Evolutionary conservation across 2,888 invertebrate genomes (phyloP).

Genomic region (Neoascia interrupta): DNA sequence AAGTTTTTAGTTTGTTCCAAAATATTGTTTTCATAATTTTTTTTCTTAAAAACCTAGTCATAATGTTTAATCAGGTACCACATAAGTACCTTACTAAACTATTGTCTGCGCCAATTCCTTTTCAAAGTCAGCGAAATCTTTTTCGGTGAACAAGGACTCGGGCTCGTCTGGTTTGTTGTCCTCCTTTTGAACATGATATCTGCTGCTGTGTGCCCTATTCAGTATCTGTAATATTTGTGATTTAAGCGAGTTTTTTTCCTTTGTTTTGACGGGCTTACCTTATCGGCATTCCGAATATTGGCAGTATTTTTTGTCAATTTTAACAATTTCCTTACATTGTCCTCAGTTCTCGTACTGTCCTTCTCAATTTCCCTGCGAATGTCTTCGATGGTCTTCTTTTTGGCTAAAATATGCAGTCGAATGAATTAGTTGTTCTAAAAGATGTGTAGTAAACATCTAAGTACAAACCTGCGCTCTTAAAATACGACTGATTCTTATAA

Average conservation of each 20-base stretch:
- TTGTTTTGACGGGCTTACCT: constrained; percentile 5
- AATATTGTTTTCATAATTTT: too few species aligned
- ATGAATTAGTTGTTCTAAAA: too few species aligned
- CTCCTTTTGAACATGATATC: constrained; percentile 31
- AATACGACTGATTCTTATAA: too few species aligned
- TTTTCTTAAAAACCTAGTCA: too few species aligned
- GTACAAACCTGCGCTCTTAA: too few species aligned
- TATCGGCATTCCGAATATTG: constrained; percentile 40
- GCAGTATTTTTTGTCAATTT: constrained; percentile 12
- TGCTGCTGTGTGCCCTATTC: constrained; percentile 14
- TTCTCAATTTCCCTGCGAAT: constrained; percentile 34
- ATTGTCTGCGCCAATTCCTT: constrained; percentile 45
- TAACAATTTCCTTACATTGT: constrained; percentile 45
- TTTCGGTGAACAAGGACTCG: constrained; percentile 57
- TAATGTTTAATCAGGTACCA: too few species aligned
- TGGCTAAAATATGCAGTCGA: too few species aligned
- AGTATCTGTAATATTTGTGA: constrained; percentile 24
- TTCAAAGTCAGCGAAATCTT: constrained; percentile 55
- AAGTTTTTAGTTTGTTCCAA: too few species aligned
- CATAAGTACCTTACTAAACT: too few species aligned
- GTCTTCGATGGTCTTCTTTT: constrained; percentile 39
- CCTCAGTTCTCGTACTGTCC: not conserved
- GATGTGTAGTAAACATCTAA: too few species aligned
- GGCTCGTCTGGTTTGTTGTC: constrained; percentile 18
- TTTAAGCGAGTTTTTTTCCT: not conserved